phyloP scores from a whole-genome alignment of 2,888 invertebrate genomes.

The Harpalus rufipes region DNA sequence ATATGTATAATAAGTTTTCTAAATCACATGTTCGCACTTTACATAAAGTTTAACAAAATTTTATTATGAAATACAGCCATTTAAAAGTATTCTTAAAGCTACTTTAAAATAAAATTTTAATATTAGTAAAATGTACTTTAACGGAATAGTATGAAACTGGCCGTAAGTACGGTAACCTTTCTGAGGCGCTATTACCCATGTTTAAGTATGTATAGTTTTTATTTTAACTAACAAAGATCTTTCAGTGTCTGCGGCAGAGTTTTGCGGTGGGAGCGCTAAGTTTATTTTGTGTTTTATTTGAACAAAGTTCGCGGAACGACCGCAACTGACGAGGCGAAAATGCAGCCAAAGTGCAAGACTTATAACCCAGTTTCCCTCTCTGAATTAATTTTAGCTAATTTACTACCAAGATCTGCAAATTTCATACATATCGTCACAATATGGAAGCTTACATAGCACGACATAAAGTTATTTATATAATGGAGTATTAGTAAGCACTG shows the following conservation, averaged over 20 bases:
- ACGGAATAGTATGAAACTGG: no score
- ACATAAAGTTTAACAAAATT: no score
- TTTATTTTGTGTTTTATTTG: not conserved
- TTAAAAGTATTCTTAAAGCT: no score
- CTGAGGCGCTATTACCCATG: no score
- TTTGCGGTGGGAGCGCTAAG: not conserved
- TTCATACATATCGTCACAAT: not conserved
- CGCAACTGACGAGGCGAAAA: not conserved
- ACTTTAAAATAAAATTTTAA: no score
- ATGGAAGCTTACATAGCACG: not conserved
- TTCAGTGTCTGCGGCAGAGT: not conserved
- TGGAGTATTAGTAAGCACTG: not conserved
- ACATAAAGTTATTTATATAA: not conserved
- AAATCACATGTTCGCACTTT: no score
- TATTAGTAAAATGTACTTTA: no score
- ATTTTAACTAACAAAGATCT: not conserved
- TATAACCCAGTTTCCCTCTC: not conserved
- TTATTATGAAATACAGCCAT: no score
- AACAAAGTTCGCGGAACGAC: not conserved
- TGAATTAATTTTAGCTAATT: not conserved
- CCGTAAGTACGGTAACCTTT: no score
- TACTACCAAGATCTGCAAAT: not conserved
- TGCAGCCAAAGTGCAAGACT: not conserved
- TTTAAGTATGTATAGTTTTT: not conserved
- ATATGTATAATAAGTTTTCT: no score